Conservation (phyloP, 2,113 vertebrate genomes). For the Melanocharis versteri region DNA sequence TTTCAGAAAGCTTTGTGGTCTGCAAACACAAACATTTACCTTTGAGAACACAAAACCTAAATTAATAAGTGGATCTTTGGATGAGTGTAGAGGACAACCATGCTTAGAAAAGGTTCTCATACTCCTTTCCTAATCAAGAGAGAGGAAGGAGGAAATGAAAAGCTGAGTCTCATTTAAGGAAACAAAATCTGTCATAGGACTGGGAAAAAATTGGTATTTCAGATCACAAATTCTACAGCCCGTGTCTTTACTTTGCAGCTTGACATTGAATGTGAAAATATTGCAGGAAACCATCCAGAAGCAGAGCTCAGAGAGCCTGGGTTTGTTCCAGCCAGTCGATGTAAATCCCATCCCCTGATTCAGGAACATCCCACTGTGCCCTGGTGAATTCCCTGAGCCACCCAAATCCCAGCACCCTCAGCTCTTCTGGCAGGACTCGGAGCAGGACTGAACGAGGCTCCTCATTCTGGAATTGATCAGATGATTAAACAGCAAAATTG, state of each 20-base stretch:
- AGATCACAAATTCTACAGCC: not conserved
- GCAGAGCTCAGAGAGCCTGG: not conserved
- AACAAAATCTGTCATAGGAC: not conserved
- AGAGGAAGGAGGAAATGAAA: not conserved
- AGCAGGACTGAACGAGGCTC: accelerated
- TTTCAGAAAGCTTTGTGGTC: not conserved
- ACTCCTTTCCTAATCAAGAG: not conserved
- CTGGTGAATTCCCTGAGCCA: not conserved
- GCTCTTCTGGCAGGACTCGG: not conserved
- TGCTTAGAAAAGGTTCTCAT: not conserved
- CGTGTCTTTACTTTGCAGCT: not conserved
- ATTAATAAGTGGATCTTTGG: not conserved
- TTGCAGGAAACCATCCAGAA: not conserved
- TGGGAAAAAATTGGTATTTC: not conserved
- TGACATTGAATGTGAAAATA: not conserved
- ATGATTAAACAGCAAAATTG: accelerated
- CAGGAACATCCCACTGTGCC: accelerated
- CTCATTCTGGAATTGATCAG: accelerated
- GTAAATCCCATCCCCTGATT: not conserved
- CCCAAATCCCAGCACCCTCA: not conserved
- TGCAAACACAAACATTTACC: not conserved
- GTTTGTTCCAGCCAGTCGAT: accelerated
- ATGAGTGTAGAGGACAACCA: not conserved
- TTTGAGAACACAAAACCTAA: not conserved
- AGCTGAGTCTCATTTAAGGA: not conserved